Percentiles rank a stretch among this genome's conserved stretches.
These are phyloP conservation scores for Amia ocellicauda DNA, from an alignment of 2,113 vertebrate species.

Conservation along the genomic window DNA sequence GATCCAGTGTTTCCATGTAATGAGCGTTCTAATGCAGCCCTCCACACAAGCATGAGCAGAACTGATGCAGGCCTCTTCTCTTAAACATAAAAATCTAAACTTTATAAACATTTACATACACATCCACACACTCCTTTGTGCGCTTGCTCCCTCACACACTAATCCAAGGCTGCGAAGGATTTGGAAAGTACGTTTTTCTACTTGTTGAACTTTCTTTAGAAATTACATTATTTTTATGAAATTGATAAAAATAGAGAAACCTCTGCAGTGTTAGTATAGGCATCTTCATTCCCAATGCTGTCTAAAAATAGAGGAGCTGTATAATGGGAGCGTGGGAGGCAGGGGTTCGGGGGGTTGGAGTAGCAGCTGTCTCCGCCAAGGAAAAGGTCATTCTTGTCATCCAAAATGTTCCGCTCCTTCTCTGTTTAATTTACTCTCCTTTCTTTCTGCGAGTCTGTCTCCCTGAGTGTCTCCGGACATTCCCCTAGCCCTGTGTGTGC, in stretches of 20 bases:
- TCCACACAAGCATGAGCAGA: too few relatives aligned
- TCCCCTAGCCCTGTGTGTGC: neutral
- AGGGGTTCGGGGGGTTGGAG: neutral
- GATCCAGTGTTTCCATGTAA: neutral
- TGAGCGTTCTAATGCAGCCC: neutral
- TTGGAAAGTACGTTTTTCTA: too few relatives aligned
- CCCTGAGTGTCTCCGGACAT: neutral
- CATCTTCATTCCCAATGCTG: constrained; percentile 22
- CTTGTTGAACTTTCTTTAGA: too few relatives aligned
- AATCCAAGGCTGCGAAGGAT: too few relatives aligned
- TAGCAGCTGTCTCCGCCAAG: constrained; percentile 23
- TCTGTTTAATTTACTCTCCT: constrained; percentile 6
- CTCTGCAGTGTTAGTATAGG: constrained; percentile 50
- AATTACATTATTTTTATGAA: constrained; percentile 24
- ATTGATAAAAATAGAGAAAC: constrained; percentile 48
- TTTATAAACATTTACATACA: too few relatives aligned
- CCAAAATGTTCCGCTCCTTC: constrained; percentile 3
- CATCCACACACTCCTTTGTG: too few relatives aligned
- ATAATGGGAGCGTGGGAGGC: neutral
- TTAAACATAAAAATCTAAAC: too few relatives aligned
- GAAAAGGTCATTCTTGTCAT: constrained; percentile 22
- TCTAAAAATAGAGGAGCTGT: constrained; percentile 6
- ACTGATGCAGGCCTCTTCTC: too few relatives aligned
- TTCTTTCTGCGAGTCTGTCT: neutral
- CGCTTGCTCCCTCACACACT: too few relatives aligned